A percentile compares a stretch with the other conserved stretches of the same genome.
Conservation (phyloP, 2,797 vertebrate genomes). For the Sebastes dallii region DNA sequence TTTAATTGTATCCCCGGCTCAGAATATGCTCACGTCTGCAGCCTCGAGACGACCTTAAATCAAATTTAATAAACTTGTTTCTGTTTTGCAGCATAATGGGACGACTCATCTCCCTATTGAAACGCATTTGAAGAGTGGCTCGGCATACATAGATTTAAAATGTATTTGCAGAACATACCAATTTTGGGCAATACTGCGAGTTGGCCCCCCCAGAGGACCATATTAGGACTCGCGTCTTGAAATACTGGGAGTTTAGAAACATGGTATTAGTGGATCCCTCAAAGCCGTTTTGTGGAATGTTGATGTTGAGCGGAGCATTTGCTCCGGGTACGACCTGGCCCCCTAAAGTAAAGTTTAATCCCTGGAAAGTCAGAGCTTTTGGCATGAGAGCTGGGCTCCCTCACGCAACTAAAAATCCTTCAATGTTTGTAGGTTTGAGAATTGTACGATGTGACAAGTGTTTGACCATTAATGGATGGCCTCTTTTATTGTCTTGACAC, state of each 20-base stretch:
- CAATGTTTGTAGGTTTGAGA: not conserved
- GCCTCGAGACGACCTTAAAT: not conserved
- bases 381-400: conserved; percentile 20
- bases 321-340: conserved; percentile 33
- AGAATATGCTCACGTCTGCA: not conserved
- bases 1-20: not conserved
- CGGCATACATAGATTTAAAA: conserved; percentile 2
- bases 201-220: conserved; percentile 35
- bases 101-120: not conserved
- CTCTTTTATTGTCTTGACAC: not conserved
- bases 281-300: conserved; percentile 59
- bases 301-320: conserved; percentile 20
- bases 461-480: not conserved
- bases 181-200: conserved; percentile 40
- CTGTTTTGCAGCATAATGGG: not conserved
- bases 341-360: conserved; percentile 44
- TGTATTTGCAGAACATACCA: conserved; percentile 19
- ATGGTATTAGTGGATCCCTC: conserved; percentile 51
- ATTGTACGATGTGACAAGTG: not conserved
- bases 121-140: not conserved
- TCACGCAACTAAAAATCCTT: conserved; percentile 2
- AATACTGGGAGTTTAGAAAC: conserved; percentile 32
- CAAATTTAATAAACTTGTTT: not conserved
- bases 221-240: conserved; percentile 53
- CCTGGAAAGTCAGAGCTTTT: conserved; percentile 28